Base-by-base conservation (phyloP, 2,888 invertebrate genomes). In the Napeogenes sylphis region DNA sequence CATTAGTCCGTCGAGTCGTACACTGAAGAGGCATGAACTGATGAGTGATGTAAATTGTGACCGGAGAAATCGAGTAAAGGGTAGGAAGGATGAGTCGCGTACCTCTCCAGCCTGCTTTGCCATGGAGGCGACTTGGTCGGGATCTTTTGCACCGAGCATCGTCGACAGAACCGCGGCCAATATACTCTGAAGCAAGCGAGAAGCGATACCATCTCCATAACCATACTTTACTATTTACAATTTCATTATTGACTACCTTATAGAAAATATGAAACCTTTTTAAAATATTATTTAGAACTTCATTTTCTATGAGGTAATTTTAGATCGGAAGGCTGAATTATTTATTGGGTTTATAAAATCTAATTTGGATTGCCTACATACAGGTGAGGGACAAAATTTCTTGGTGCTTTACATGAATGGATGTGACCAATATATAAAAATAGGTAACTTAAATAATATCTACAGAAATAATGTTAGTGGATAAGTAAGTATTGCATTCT, bases 41-140 rank as follows among this genome's bases (percentile, higher is more conserved):
- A 38, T 10, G 51, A 47, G 30, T 46, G 58, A 8, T 54, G 35
- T 42, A 57, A 33, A 51, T 51, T 30, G 42, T 42, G 42, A 10
- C 12, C 10, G 42, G 42, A 42, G 45, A 56, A 32, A 30, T 56
- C 12, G 21, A 56, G 38, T 51, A 10, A 79, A 81, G 82, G 80
- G 72, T 80, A 83, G 87, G 86, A 83, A 83, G 83, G 87, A 79
- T 80, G 81, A 83, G 80, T 77, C 86, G 93, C 95, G 93, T 95
- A 97, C 97, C 96, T 97, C 96, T 91, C 96, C 95, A 90, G 97
- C 96, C 91, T 97, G 97, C 92, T 96, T 97, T 92, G 97, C 97
- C 95, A 97, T 96, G 92, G 94, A 94, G 92, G 96, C 95, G 90
- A 96, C 95, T 92, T 96, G 96, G 90, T 95, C 95, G 84, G 96